These are phyloP conservation scores for Drosophila greeni DNA, from an alignment of 2,888 invertebrate species.

Conservation along the genomic window DNA sequence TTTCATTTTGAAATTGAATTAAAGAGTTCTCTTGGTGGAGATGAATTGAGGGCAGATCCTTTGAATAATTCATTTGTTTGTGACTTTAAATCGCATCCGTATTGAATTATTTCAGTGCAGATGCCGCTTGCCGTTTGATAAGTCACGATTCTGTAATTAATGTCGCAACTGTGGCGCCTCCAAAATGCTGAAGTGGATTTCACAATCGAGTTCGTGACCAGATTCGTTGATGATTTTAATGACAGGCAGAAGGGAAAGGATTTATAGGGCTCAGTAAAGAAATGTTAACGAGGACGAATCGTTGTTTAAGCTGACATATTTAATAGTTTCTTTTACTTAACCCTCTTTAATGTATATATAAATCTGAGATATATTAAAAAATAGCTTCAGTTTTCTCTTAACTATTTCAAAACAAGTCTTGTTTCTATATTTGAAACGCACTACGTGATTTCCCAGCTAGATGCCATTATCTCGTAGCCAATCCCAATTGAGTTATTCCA, in stretches of 20 bases:
- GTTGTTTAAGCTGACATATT: too few relatives aligned
- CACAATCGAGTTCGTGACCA: conserved; percentile 44
- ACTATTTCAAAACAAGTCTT: not conserved
- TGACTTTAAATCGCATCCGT: conserved; percentile 4
- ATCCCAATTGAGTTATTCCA: conserved; percentile 35
- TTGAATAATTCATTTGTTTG: conserved; percentile 28
- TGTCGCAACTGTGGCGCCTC: conserved; percentile 27
- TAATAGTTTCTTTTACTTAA: too few relatives aligned
- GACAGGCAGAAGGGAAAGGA: conserved; percentile 16
- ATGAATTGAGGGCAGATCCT: not conserved
- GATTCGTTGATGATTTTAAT: conserved; percentile 33
- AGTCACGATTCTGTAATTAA: conserved; percentile 46
- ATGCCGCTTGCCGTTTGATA: conserved; percentile 31
- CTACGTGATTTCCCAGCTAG: not conserved
- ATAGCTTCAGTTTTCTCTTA: not conserved
- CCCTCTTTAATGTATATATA: not conserved
- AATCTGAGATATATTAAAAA: not conserved
- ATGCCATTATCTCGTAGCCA: conserved; percentile 6
- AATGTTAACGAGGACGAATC: conserved; percentile 12
- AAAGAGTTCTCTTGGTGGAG: conserved; percentile 9
- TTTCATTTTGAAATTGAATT: conserved; percentile 29
- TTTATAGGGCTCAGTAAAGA: conserved; percentile 19
- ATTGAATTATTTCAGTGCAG: conserved; percentile 12
- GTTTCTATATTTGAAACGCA: not conserved
- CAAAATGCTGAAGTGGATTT: conserved; percentile 30